phyloP scores from a whole-genome alignment of 1,140 invertebrate genomes.

The Luehdorfia chinensis region DNA sequence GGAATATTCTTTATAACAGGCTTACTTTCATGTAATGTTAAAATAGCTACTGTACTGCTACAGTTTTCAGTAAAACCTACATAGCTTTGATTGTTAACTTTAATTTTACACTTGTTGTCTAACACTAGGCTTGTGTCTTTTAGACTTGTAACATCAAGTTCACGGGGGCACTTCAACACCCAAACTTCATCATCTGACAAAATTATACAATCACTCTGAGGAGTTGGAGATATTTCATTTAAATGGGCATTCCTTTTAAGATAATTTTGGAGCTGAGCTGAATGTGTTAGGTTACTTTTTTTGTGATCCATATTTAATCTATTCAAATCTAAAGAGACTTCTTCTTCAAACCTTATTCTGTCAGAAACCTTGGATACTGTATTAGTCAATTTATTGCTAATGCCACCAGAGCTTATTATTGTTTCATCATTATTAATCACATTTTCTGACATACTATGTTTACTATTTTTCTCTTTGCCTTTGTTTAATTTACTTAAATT shows the following conservation, averaged over 20 bases:
- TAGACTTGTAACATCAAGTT: conserved; percentile 36
- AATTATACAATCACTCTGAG: conserved; percentile 18
- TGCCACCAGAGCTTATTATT: neutral
- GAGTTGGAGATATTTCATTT: conserved; percentile 13
- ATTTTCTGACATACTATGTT: neutral
- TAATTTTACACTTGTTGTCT: conserved; percentile 50
- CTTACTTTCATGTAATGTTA: conserved; percentile 24
- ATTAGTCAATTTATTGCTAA: conserved; percentile 7
- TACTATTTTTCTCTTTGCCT: neutral
- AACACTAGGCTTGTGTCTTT: conserved; percentile 29
- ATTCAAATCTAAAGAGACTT: conserved; percentile 20
- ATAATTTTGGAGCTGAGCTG: conserved; percentile 29
- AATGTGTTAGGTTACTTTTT: conserved; percentile 6
- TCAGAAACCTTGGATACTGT: conserved; percentile 34
- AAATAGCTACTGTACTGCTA: conserved; percentile 24
- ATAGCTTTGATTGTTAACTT: conserved; percentile 48
- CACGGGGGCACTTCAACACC: conserved; percentile 46
- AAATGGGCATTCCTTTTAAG: conserved; percentile 32
- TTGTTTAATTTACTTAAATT: neutral
- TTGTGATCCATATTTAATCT: neutral
- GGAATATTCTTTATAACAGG: conserved; percentile 37
- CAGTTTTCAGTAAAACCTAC: conserved; percentile 29
- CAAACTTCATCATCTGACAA: conserved; percentile 52
- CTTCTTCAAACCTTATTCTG: conserved; percentile 46
- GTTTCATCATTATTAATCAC: neutral